Conservation (phyloP, 2,888 invertebrate species). For the Gastrophysa polygoni region DNA sequence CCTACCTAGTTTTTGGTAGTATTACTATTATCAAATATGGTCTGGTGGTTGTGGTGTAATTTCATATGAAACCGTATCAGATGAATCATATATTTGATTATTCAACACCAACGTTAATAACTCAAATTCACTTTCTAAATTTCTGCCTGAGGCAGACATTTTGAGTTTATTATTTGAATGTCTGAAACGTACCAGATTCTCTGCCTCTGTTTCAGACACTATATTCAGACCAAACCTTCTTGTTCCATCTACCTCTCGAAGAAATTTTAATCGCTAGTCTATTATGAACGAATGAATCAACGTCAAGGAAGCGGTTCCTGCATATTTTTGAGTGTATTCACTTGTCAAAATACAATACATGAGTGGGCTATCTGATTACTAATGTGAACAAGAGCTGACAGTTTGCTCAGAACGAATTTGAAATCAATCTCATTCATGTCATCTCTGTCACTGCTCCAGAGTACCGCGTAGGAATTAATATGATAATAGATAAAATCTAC, state of each 20-base stretch:
- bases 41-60: too few relatives aligned
- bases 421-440: not conserved
- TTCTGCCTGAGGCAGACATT: too few relatives aligned
- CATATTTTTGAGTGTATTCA: not conserved
- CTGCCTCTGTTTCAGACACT: too few relatives aligned
- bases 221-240: too few relatives aligned
- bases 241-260: not conserved
- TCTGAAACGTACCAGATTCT: too few relatives aligned
- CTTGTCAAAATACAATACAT: not conserved
- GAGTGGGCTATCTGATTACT: not conserved
- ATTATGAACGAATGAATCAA: not conserved
- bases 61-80: too few relatives aligned
- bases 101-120: too few relatives aligned
- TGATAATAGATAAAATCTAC: not conserved
- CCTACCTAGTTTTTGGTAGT: too few relatives aligned
- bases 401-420: not conserved
- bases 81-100: too few relatives aligned
- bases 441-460: not conserved
- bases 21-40: too few relatives aligned
- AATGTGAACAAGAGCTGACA: not conserved
- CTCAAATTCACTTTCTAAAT: too few relatives aligned
- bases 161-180: too few relatives aligned
- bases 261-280: not conserved
- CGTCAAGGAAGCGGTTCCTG: not conserved
- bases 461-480: not conserved